These are phyloP conservation scores for Psammodynastes pulverulentus DNA, from an alignment of 2,113 vertebrate species.

Conservation along the genomic window DNA sequence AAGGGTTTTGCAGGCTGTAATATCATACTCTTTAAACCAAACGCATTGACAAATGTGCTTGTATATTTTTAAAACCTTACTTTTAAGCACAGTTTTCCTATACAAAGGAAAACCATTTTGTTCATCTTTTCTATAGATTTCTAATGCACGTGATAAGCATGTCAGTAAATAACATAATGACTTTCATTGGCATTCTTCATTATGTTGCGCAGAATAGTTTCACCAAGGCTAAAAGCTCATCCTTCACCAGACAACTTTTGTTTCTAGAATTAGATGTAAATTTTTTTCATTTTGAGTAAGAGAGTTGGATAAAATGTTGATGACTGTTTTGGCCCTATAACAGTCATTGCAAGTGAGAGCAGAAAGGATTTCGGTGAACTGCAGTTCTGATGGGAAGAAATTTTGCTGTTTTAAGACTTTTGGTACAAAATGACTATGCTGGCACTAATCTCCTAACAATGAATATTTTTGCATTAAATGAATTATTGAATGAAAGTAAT, in stretches of 20 bases:
- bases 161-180: not conserved
- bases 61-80: not conserved
- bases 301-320: not conserved
- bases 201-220: not conserved
- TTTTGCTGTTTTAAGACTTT: not conserved
- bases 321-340: not conserved
- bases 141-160: not conserved
- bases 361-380: not conserved
- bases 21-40: not conserved
- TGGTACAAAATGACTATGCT: not conserved
- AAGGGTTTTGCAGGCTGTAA: not conserved
- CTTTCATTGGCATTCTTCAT: not conserved
- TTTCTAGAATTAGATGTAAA: not conserved
- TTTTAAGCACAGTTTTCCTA: not conserved
- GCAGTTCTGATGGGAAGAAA: not conserved
- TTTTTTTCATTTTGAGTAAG: not conserved
- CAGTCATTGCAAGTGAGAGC: not conserved
- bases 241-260: not conserved
- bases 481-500: not conserved
- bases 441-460: not conserved
- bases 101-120: not conserved
- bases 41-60: not conserved
- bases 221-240: not conserved
- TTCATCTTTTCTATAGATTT: not conserved
- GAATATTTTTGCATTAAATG: not conserved